Conservation (phyloP, 2,888 invertebrate genomes). For the Phyto melanocephala region DNA sequence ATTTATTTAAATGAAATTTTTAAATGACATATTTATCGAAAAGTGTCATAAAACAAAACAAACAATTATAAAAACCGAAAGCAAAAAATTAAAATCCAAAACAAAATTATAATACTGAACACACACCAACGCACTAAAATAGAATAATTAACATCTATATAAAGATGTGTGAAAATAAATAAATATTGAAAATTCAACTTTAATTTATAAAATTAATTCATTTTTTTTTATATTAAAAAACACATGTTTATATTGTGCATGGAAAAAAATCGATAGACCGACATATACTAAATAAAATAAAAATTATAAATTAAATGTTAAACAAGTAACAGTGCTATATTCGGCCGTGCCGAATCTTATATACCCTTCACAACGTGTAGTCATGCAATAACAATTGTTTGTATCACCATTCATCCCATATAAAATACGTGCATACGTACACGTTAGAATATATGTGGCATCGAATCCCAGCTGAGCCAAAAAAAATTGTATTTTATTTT, state of each 20-base stretch:
- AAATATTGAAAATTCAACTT: slow-evolving; percentile 45
- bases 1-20: slow-evolving; percentile 63
- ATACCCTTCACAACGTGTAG: too few relatives aligned
- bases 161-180: slow-evolving; percentile 51
- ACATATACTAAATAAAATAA: neutral
- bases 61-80: slow-evolving; percentile 43
- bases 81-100: neutral
- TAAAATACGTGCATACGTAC: too few relatives aligned
- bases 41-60: slow-evolving; percentile 62
- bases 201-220: too few relatives aligned
- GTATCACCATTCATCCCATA: too few relatives aligned
- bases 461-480: too few relatives aligned
- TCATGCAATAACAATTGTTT: too few relatives aligned
- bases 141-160: too few relatives aligned
- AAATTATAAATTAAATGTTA: neutral
- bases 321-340: too few relatives aligned
- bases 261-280: neutral
- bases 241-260: neutral
- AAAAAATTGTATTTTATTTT: too few relatives aligned
- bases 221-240: too few relatives aligned
- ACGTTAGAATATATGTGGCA: too few relatives aligned
- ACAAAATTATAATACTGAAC: neutral
- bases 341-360: too few relatives aligned
- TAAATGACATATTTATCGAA: slow-evolving; percentile 64
- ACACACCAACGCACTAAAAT: slow-evolving; percentile 5